Evolutionary conservation across 2,113 vertebrate species (phyloP).

Genomic region (Forbesichthys papilliferus): DNA sequence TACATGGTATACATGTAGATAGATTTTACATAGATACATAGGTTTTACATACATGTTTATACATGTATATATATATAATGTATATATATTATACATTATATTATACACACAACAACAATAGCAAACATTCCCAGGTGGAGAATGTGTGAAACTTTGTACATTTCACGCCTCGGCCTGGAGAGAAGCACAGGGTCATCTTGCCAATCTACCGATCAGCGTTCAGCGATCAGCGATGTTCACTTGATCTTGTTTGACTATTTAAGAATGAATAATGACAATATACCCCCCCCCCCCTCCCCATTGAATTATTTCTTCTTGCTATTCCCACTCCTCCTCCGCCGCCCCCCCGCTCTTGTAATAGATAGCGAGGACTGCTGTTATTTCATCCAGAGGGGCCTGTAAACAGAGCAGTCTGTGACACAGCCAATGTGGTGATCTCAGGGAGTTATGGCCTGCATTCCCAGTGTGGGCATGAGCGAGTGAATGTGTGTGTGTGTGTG

Average conservation of each 20-base stretch:
- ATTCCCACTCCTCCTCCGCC: background rate
- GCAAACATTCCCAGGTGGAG: too few relatives aligned
- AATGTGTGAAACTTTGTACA: too few relatives aligned
- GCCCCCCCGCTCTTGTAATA: slow-evolving; percentile 54
- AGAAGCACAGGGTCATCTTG: too few relatives aligned
- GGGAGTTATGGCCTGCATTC: slow-evolving; percentile 59
- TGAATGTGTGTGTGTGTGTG: background rate
- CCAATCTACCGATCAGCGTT: too few relatives aligned
- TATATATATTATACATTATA: background rate
- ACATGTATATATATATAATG: too few relatives aligned
- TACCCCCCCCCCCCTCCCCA: background rate
- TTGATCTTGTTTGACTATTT: too few relatives aligned
- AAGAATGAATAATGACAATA: background rate
- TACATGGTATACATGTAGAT: too few relatives aligned
- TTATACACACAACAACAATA: background rate
- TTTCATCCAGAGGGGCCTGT: slow-evolving; percentile 77
- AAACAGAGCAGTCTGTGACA: slow-evolving; percentile 76
- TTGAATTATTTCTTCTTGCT: too few relatives aligned
- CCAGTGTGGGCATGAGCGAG: slow-evolving; percentile 5
- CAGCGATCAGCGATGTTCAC: too few relatives aligned
- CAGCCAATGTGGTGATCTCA: slow-evolving; percentile 76
- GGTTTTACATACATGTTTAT: background rate
- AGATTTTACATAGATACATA: too few relatives aligned
- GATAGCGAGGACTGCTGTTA: slow-evolving; percentile 66
- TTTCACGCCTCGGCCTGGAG: too few relatives aligned